A percentile compares a stretch with the other conserved stretches of the same genome.
phyloP scores from a whole-genome alignment of 2,113 vertebrate species.

The Podarcis cretensis region DNA sequence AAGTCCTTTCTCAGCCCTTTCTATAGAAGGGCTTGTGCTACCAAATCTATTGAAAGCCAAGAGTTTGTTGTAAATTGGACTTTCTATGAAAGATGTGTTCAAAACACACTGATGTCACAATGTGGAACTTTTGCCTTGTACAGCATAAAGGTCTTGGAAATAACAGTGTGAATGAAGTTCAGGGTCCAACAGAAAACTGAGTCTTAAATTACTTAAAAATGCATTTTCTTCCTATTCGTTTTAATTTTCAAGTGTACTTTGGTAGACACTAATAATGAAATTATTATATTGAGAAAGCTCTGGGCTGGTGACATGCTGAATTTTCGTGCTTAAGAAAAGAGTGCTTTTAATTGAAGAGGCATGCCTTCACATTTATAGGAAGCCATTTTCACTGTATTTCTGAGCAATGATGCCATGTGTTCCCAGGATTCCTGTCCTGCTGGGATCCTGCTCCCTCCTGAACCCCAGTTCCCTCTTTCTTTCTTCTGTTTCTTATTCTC shows the following conservation, averaged over 20 bases:
- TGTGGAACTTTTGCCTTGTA: constrained; percentile 1
- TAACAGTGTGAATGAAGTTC: not conserved
- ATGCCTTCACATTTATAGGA: not conserved
- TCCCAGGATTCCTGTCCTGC: not conserved
- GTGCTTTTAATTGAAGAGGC: not conserved
- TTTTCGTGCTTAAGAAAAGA: not conserved
- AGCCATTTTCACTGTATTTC: not conserved
- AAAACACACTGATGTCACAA: not conserved
- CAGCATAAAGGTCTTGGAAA: not conserved
- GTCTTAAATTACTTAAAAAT: not conserved
- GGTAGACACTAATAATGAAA: not conserved
- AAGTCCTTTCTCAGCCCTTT: not conserved
- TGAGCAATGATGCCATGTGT: not conserved
- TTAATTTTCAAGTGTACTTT: not conserved
- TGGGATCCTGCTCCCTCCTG: not conserved
- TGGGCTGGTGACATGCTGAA: not conserved
- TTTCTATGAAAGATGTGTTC: not conserved
- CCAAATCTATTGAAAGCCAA: constrained; percentile 4
- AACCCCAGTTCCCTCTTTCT: not conserved
- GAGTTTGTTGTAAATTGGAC: not conserved
- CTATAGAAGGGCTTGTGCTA: not conserved
- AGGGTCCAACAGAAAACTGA: not conserved
- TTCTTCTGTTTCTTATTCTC: not conserved
- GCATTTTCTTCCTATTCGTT: not conserved
- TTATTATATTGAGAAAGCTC: not conserved